Evolutionary conservation across 2,797 vertebrate genomes (phyloP), one percentile per base, ranked within the genome.

Genomic region (Sandelia bainsii): DNA sequence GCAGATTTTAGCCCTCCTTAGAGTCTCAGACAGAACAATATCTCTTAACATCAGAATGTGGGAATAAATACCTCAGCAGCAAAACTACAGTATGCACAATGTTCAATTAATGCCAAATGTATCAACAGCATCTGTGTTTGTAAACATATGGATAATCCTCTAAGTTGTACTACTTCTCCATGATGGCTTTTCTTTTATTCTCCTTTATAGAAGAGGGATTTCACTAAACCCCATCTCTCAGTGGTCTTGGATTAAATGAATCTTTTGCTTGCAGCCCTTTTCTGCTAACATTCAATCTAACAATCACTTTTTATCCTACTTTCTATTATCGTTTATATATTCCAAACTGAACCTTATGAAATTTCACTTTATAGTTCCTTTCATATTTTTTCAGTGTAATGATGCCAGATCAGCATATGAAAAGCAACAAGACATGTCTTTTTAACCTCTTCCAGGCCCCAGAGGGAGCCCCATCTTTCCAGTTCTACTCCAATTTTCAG

Each of bases 381-480:
- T 65, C 7, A 56, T 49, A 44, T 42, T 13, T 23, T 54, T 59
- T 56, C n/a, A 37, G 34, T 64, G 37, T 71, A 50, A 69, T 11
- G 6, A 48, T 14, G 20, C 3, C 42, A 64, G 51, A 50, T 32
- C 10, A 72, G 58, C 22, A 17, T 40, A 56, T 69, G 3, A 51
- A 60, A 52, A 25, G 58, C 19, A 29, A 64, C 58, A 50, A 25
- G 63, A 70, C 58, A 59, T 69, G 51, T 73, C 32, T 49, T 32
- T 62, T 29, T 56, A 23, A 72, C 77, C 13, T 72, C 7, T 63
- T 81, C 48, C 62, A 95, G 95, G 49, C 71, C 63, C 77, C 83
- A 3, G 74, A 79, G 68, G 85, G 75, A 44, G 52, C 34, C 11
- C 96, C 96, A 1, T 90, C 83, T 22, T 97, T 98, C 53, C 89